Evolutionary conservation across 2,797 vertebrate species (phyloP), one percentile per base, ranked within the genome.

Genomic region (Holocentrus rufus): DNA sequence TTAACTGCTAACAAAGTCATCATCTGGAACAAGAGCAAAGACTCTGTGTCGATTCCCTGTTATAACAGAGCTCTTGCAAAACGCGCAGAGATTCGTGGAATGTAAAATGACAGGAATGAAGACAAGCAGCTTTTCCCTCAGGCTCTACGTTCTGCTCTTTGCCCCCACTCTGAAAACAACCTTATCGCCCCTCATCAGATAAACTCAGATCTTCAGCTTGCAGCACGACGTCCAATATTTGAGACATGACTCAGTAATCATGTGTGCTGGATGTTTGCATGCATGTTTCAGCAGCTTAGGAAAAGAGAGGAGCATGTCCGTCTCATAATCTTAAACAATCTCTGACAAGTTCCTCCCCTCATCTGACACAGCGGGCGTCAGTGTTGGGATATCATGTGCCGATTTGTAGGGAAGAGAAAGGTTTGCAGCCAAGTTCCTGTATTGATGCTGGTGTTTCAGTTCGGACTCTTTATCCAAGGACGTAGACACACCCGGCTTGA

Each of bases 401-500:
- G 47, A 62, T 71, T 62, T 63, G 18, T 8, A 34, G 59, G 2
- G 31, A 23, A 58, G 44, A 23, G 13, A 20, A 18, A 2, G 4
- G 27, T 77, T 68, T 71, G 72, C 62, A 65, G 70, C 58, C 66
- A 52, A 69, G 83, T 55, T 57, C 73, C 75, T 77, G 55, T 52
- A 77, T 76, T 70, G 53, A 20, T 68, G 79, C 81, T 79, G 69
- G 55, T 74, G 65, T 82, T 77, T 72, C 57, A 65, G 63, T 77
- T 80, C 56, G 23, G 30, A 82, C 62, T 58, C 55, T 56, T 71
- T 67, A 69, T 81, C 63, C 64, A 74, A 64, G 85, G 65, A 81
- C 77, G 25, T 61, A 0, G 68, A 74, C 90, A 84, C 89, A 74
- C 88, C 89, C 85, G 46, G 69, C 52, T 72, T 87, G 79, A 87